Evolutionary conservation across 2,888 invertebrate species (phyloP), one percentile per base, ranked within the genome.

Genomic region (Tinea pellionella): DNA sequence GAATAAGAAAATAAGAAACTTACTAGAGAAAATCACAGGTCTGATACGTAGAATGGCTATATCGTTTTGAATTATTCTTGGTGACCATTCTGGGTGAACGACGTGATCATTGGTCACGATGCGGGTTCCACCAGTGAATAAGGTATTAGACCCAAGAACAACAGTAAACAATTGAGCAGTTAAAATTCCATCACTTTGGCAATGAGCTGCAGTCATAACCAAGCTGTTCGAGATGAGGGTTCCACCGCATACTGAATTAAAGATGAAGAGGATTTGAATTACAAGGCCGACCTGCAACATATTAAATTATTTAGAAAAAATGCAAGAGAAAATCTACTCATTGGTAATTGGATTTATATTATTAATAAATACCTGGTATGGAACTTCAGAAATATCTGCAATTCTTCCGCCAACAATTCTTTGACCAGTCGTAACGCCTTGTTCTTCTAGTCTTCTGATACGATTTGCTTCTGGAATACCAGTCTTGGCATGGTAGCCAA

Each of bases 341-440:
- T n/a, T n/a, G n/a, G n/a, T n/a, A n/a, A n/a, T n/a, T n/a, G n/a
- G n/a, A n/a, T n/a, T n/a, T n/a, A n/a, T n/a, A n/a, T n/a, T n/a
- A n/a, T n/a, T n/a, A n/a, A n/a, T n/a, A n/a, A n/a, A 63, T 65
- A 79, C 80, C 71, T 80, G 80, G 64, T 78, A 79, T 2, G 80
- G 80, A 13, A 69, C 66, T 29, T 67, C 13, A 1, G 69, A 60
- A 32, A 80, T 74, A 58, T 74, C 65, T 16, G 69, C 64, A 3
- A 65, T 1, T 1, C 63, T 60, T 58, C 79, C 79, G 37, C 77
- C 77, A 4, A 76, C 75, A 42, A 79, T 79, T 63, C 73, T 70
- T 6, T 43, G 53, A 2, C 16, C 15, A 16, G 47, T 13, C n/a
- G 18, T 59, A 8, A 58, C 30, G 29, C 61, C 63, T 60, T 67